These are phyloP conservation scores for Pyrgilauda ruficollis DNA, from an alignment of 2,113 vertebrate species.

Conservation along the genomic window DNA sequence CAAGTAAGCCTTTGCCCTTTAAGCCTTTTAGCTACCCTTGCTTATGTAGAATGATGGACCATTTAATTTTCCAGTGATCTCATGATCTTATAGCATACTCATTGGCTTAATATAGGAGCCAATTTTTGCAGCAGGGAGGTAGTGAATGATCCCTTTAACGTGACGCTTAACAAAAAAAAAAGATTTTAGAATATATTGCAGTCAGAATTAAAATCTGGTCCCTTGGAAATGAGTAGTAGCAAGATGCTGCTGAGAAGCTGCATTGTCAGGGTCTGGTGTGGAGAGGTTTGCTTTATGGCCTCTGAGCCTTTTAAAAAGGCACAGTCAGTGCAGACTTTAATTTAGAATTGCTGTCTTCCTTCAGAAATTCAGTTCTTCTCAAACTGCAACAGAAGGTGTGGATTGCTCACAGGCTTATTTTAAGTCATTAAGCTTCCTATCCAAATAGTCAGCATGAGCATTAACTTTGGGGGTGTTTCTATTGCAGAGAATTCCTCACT, in stretches of 20 bases:
- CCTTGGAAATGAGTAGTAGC: not conserved
- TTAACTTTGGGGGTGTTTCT: conserved; percentile 25
- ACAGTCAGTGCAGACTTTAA: not conserved
- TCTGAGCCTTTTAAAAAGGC: conserved; percentile 1
- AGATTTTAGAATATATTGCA: not conserved
- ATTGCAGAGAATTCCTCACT: not conserved
- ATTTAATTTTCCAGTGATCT: not conserved
- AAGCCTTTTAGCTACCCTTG: not conserved
- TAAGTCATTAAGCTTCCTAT: conserved; percentile 30
- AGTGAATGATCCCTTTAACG: not conserved
- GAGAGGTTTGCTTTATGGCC: not conserved
- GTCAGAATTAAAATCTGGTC: not conserved
- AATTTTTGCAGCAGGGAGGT: not conserved
- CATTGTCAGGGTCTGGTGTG: not conserved
- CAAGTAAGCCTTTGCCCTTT: not conserved
- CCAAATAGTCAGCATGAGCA: not conserved
- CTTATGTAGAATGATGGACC: not conserved
- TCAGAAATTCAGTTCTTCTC: conserved; percentile 9
- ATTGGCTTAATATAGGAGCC: not conserved
- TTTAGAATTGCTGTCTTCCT: conserved; percentile 25
- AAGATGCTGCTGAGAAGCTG: not conserved
- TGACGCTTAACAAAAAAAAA: not conserved
- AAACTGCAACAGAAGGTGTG: conserved; percentile 5
- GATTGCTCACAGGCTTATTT: conserved; percentile 34
- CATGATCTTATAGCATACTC: not conserved